Conservation (phyloP, 2,888 invertebrate genomes). For the Anticlea derivata region DNA sequence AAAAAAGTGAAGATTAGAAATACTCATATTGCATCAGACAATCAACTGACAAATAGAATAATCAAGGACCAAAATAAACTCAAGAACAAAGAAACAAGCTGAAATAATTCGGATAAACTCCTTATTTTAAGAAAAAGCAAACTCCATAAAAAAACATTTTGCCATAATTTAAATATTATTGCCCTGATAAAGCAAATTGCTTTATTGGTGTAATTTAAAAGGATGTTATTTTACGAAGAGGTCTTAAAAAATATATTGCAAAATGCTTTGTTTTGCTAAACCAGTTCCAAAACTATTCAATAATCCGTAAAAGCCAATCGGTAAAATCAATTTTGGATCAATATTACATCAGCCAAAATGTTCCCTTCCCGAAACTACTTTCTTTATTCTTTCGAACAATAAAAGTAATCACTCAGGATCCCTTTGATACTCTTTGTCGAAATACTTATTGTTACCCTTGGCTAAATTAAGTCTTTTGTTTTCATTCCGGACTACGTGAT, state of each 20-base stretch:
- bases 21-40: constrained; percentile 10
- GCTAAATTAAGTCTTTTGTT: constrained; percentile 23
- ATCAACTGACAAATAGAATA: constrained; percentile 4
- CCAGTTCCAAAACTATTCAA: neutral
- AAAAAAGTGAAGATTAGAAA: neutral
- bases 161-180: neutral
- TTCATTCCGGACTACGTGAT: constrained; percentile 18
- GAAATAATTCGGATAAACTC: neutral
- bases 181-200: constrained; percentile 4
- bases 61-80: neutral
- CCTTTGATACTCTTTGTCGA: constrained; percentile 29
- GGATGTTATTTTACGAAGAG: constrained; percentile 1
- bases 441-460: constrained; percentile 25
- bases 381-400: constrained; percentile 35
- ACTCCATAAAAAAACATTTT: neutral
- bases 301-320: constrained; percentile 5
- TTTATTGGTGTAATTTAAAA: constrained; percentile 3
- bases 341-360: constrained; percentile 51
- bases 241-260: neutral
- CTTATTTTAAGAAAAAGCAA: too few relatives aligned
- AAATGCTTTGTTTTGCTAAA: constrained; percentile 5
- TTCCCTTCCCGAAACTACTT: constrained; percentile 28
- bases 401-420: constrained; percentile 33
- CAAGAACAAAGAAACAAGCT: constrained; percentile 14
- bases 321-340: constrained; percentile 23